A percentile compares a stretch with the other conserved stretches of the same genome.
Evolutionary conservation across 1,140 invertebrate species (phyloP).

Genomic region (Psix sp.): DNA sequence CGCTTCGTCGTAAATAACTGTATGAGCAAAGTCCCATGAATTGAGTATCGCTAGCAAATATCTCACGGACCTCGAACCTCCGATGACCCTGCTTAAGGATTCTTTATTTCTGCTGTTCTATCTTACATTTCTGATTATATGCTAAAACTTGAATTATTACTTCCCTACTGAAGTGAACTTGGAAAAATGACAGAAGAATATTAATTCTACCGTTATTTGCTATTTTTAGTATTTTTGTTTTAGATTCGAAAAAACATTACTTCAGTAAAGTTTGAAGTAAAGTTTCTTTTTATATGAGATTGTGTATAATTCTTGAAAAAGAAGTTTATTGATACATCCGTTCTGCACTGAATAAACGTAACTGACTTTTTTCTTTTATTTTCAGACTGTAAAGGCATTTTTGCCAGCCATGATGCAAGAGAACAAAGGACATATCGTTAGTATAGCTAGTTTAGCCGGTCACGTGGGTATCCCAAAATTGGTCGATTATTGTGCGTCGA

Average conservation of each 20-base stretch:
- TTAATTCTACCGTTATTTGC: too few species aligned
- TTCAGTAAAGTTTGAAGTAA: too few species aligned
- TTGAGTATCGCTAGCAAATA: conserved; percentile 15
- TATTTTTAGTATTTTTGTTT: too few species aligned
- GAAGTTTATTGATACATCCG: too few species aligned
- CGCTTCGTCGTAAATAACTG: conserved; percentile 20
- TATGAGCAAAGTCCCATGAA: conserved; percentile 31
- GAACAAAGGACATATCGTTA: conserved; percentile 95
- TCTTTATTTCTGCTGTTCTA: not conserved
- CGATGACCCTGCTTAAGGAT: conserved; percentile 14
- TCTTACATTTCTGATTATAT: too few species aligned
- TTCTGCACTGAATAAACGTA: not conserved
- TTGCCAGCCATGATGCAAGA: conserved; percentile 94
- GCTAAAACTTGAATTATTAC: too few species aligned
- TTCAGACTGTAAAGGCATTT: conserved; percentile 87
- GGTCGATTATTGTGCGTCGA: conserved; percentile 96
- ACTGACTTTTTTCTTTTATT: conserved; percentile 21
- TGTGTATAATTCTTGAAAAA: too few species aligned
- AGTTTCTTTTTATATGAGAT: too few species aligned
- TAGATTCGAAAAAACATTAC: too few species aligned
- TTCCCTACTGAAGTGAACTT: too few species aligned
- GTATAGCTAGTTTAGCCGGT: conserved; percentile 95
- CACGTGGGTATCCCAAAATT: conserved; percentile 87
- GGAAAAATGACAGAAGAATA: too few species aligned
- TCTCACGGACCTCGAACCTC: conserved; percentile 31